Evolutionary conservation across 2,113 vertebrate genomes (phyloP).

Genomic region (Nibea coibor): DNA sequence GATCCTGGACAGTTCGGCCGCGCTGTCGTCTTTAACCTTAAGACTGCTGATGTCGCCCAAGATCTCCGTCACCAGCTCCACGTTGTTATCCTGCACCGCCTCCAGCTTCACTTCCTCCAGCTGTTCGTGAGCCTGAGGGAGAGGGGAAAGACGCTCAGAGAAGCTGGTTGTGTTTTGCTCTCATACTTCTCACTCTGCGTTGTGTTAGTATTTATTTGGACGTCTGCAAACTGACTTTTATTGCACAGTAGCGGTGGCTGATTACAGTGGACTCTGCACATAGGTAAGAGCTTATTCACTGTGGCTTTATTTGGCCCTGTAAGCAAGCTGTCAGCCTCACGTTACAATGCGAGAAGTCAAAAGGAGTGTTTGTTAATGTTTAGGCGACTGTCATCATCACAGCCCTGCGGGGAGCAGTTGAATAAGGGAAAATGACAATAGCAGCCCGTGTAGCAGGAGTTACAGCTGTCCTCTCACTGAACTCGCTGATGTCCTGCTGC

Average conservation of each 20-base stretch:
- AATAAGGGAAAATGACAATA: conserved; percentile 26
- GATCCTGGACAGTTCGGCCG: conserved; percentile 91
- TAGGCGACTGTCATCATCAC: conserved; percentile 16
- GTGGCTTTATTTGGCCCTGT: background rate
- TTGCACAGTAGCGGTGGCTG: background rate
- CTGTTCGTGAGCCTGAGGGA: conserved; percentile 90
- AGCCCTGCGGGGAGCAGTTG: conserved; percentile 7
- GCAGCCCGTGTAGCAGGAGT: conserved; percentile 20
- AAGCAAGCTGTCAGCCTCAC: background rate
- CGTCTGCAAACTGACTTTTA: conserved; percentile 1
- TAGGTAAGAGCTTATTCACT: background rate
- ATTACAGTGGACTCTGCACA: background rate
- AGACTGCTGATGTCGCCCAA: conserved; percentile 93
- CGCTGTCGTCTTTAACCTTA: conserved; percentile 89
- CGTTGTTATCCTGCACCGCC: conserved; percentile 97
- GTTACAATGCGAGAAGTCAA: conserved; percentile 14
- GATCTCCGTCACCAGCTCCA: conserved; percentile 97
- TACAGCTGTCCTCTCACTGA: conserved; percentile 30
- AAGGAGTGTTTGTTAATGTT: conserved; percentile 13
- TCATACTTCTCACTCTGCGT: background rate
- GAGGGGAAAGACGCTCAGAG: conserved; percentile 17
- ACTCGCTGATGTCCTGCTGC: conserved; percentile 20
- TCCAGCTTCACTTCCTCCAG: conserved; percentile 96
- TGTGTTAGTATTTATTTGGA: background rate
- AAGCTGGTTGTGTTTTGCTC: background rate